Conservation (phyloP, 2,888 invertebrate genomes). For the Polia nebulosa region DNA sequence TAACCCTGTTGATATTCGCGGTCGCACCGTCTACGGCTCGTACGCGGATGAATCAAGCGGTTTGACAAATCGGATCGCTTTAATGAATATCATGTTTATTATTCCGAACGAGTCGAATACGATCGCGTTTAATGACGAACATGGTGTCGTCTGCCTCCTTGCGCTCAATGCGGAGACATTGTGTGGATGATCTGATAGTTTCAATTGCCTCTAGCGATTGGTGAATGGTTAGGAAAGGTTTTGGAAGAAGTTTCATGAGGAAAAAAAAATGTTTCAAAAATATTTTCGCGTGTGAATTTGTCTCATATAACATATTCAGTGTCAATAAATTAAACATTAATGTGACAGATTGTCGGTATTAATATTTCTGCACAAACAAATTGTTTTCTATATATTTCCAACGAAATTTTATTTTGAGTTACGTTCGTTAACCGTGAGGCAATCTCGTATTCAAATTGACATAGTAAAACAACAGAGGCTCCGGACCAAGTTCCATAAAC, state of each 20-base stretch:
- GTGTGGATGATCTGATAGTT: conserved; percentile 17
- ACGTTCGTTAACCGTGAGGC: conserved; percentile 75
- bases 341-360: conserved; percentile 36
- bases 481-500: conserved; percentile 89
- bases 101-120: conserved; percentile 62
- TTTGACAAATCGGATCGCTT: conserved; percentile 74
- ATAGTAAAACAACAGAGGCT: conserved; percentile 89
- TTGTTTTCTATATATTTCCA: conserved; percentile 40
- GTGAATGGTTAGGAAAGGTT: not conserved
- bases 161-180: conserved; percentile 23
- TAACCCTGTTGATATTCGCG: conserved; percentile 64
- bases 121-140: conserved; percentile 62
- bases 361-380: conserved; percentile 46
- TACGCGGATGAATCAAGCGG: conserved; percentile 73
- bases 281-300: not conserved
- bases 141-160: conserved; percentile 46
- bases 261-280: not conserved
- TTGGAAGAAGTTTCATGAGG: not conserved
- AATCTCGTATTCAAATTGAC: conserved; percentile 90
- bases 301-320: conserved; percentile 11
- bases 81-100: conserved; percentile 74
- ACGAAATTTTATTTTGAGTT: conserved; percentile 64
- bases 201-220: not conserved
- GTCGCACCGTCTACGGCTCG: conserved; percentile 67
- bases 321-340: conserved; percentile 50